Evolutionary conservation across 2,888 invertebrate species (phyloP), one percentile per base, ranked within the genome.

Genomic region (Thumatha senex): DNA sequence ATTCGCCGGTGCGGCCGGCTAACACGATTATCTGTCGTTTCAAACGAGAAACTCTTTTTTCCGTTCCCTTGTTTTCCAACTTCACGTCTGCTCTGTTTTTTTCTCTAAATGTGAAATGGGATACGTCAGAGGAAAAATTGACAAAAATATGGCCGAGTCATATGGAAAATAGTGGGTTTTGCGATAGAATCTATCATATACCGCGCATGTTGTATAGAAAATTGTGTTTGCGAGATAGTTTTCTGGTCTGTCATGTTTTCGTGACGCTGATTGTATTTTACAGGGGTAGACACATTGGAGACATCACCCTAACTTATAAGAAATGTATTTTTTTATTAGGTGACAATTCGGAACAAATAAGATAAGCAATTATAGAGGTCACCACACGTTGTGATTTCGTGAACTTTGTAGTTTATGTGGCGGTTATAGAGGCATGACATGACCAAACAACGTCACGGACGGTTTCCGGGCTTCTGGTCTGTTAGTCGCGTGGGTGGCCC

Each of bases 1-100:
- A 89, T 86, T 86, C 88, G 84, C 80, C 83, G 72, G 80, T 78
- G 84, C 84, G 86, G 86, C 80, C 76, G 79, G 84, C 89, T 89
- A 91, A 90, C 90, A 86, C 90, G 88, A 89, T 90, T 91, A 91
- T 89, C 91, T 86, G 85, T 84, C 87, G 88, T 82, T 89, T 83
- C 84, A 76, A 84, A 84, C 86, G 87, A 86, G 83, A 85, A 83
- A 81, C 76, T 86, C 82, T 86, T 89, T 89, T 89, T 88, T 84
- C 84, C 82, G 79, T 84, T 89, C 84, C 89, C 85, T 89, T 90
- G 88, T 89, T 91, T 91, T 89, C 86, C 85, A 89, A 85, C 88
- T 86, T 81, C 81, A 80, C 85, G 86, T 89, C 88, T 84, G 81
- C 86, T 86, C 82, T 80, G 70, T 89, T 89, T 90, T 89, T 90